Conservation (phyloP, 2,797 vertebrate genomes). For the Sebastes wilsoni region DNA sequence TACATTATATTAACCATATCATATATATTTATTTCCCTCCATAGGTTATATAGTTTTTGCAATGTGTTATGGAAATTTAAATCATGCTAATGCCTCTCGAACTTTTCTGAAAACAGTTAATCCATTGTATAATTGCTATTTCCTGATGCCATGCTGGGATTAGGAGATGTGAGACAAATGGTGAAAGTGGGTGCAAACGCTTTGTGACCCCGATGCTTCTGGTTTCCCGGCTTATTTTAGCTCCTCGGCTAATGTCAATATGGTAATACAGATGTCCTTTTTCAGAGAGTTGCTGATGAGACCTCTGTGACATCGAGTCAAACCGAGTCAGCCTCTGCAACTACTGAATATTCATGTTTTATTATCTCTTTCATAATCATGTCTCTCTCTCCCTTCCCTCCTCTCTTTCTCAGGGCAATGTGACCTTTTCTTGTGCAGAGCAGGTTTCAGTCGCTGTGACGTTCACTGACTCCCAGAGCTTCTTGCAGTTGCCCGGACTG, state of each 20-base stretch:
- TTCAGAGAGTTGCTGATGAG: constrained; percentile 47
- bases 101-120: background rate
- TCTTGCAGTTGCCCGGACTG: constrained; percentile 84
- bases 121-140: background rate
- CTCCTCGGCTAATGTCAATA: constrained; percentile 52
- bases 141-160: background rate
- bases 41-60: background rate
- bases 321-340: constrained; percentile 45
- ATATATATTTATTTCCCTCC: background rate
- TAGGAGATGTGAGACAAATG: background rate
- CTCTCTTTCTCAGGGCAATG: constrained; percentile 86
- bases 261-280: constrained; percentile 70
- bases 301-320: constrained; percentile 64
- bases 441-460: constrained; percentile 88
- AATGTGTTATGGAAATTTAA: background rate
- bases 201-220: constrained; percentile 16
- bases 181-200: background rate
- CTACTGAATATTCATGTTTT: constrained; percentile 73
- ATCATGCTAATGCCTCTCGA: background rate
- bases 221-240: constrained; percentile 22
- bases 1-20: background rate
- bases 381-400: constrained; percentile 38
- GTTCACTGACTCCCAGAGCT: constrained; percentile 86
- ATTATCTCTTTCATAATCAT: constrained; percentile 44
- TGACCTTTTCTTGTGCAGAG: constrained; percentile 92